Conservation (phyloP, 2,113 vertebrate species). For the Eira barbara region DNA sequence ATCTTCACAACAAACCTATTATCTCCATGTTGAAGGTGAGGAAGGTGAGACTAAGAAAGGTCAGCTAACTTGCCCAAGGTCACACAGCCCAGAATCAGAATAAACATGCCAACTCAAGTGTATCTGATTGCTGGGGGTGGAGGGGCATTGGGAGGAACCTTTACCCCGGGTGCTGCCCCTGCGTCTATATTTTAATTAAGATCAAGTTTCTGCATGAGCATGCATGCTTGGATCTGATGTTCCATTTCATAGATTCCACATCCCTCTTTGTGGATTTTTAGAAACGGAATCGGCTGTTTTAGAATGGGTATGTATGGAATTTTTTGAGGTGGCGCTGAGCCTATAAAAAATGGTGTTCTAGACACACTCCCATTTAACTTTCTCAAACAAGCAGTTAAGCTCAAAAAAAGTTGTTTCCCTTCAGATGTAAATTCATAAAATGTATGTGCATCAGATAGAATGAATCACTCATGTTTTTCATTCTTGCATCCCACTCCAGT, state of each 20-base stretch:
- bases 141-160: neutral
- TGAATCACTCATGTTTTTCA: neutral
- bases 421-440: neutral
- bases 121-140: neutral
- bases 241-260: neutral
- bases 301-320: neutral
- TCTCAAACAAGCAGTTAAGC: neutral
- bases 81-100: neutral
- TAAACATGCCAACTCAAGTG: neutral
- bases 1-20: neutral
- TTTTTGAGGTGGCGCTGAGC: neutral
- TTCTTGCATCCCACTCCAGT: neutral
- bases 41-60: neutral
- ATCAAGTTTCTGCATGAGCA: neutral
- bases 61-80: conserved; percentile 45
- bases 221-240: neutral
- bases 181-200: neutral
- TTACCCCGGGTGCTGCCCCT: neutral
- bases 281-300: neutral
- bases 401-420: conserved; percentile 10
- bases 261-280: neutral
- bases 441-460: neutral
- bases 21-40: neutral
- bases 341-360: neutral
- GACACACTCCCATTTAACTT: neutral